Evolutionary conservation across 2,113 vertebrate species (phyloP).

Genomic region (Strix uralensis): DNA sequence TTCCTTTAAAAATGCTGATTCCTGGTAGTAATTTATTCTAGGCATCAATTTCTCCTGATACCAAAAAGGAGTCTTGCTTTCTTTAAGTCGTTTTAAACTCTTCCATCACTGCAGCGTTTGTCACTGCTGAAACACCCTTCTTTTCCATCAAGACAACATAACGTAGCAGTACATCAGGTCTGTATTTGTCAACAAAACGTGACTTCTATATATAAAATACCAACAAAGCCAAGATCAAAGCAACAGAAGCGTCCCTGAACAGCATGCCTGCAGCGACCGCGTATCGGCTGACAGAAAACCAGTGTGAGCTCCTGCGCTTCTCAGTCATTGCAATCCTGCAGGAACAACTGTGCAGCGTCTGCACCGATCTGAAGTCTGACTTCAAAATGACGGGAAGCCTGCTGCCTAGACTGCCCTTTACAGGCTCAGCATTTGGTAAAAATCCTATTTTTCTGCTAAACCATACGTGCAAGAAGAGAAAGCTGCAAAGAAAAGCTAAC

Average conservation of each 20-base stretch:
- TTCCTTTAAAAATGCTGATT: background rate
- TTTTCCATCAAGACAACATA: background rate
- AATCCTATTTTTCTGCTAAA: background rate
- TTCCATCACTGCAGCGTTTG: background rate
- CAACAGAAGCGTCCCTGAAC: background rate
- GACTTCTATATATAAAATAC: background rate
- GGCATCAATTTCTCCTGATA: background rate
- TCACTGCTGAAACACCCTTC: background rate
- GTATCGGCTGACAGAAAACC: background rate
- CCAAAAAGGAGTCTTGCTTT: background rate
- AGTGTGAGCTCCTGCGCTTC: rapidly evolving
- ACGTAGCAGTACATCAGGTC: background rate
- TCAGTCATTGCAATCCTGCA: background rate
- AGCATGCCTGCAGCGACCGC: background rate
- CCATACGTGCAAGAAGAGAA: rapidly evolving
- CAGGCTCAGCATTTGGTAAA: background rate
- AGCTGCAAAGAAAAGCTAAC: background rate
- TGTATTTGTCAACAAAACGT: background rate
- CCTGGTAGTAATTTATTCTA: background rate
- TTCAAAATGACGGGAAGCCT: background rate
- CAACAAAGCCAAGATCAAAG: background rate
- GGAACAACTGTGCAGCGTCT: background rate
- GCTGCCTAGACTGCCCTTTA: background rate
- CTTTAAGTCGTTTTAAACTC: background rate
- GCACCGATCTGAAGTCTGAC: rapidly evolving